A percentile compares a stretch with the other conserved stretches of the same genome.
Conservation (phyloP, 2,797 vertebrate genomes). For the Neosilurus hyrtlii region DNA sequence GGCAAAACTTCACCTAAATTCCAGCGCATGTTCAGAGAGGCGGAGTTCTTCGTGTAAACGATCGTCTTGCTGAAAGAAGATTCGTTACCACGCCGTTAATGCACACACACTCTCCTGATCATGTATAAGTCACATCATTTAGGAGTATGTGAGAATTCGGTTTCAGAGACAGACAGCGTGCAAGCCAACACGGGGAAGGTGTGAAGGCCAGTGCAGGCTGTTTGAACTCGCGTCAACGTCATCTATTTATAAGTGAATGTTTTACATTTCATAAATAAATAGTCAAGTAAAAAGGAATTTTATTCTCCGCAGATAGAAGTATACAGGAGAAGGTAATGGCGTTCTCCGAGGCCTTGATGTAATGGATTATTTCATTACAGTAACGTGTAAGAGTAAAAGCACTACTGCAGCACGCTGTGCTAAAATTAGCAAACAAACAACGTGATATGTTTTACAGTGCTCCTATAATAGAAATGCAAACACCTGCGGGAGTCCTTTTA, state of each 20-base stretch:
- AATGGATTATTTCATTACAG: neutral
- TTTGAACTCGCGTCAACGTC: slow-evolving; percentile 12
- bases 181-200: slow-evolving; percentile 57
- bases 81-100: slow-evolving; percentile 66
- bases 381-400: neutral
- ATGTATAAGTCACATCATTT: slow-evolving; percentile 50
- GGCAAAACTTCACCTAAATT: slow-evolving; percentile 38
- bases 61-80: slow-evolving; percentile 57
- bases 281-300: neutral
- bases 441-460: neutral
- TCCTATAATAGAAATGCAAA: neutral
- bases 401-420: neutral
- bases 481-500: neutral
- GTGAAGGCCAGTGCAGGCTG: slow-evolving; percentile 2
- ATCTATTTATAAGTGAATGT: neutral
- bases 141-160: slow-evolving; percentile 61
- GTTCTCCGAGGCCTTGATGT: too few relatives aligned
- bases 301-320: neutral
- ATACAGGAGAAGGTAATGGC: neutral
- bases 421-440: neutral
- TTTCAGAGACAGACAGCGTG: slow-evolving; percentile 64
- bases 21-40: slow-evolving; percentile 49
- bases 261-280: neutral
- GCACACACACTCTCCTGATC: slow-evolving; percentile 62
- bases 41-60: slow-evolving; percentile 44